Evolutionary conservation across 2,113 vertebrate species (phyloP).

Genomic region (Urocolius indicus): DNA sequence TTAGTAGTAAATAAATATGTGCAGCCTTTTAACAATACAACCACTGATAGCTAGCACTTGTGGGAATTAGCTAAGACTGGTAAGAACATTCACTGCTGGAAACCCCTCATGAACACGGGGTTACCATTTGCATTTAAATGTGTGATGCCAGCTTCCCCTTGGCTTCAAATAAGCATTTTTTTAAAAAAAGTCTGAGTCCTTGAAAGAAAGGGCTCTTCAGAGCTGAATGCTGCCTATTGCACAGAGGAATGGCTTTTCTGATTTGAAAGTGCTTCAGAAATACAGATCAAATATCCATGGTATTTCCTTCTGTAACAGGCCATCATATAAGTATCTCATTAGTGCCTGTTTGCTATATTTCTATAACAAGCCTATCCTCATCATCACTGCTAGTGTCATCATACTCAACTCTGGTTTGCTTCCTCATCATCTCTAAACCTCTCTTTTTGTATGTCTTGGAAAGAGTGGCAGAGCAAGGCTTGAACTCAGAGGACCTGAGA

Average conservation of each 20-base stretch:
- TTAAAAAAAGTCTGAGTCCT: background rate
- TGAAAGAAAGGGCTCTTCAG: background rate
- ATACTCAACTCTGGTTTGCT: constrained; percentile 75
- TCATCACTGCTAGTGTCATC: constrained; percentile 82
- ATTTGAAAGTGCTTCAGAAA: background rate
- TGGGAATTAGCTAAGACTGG: background rate
- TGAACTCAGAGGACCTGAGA: background rate
- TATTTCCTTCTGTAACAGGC: background rate
- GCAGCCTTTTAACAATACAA: background rate
- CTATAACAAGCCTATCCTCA: constrained; percentile 82
- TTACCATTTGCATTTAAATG: background rate
- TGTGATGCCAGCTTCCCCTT: background rate
- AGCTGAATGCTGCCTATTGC: background rate
- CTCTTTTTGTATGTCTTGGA: constrained; percentile 64
- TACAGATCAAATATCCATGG: background rate
- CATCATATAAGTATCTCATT: background rate
- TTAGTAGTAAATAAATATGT: background rate
- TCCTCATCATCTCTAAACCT: constrained; percentile 78
- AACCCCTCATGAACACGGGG: background rate
- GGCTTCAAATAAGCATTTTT: background rate
- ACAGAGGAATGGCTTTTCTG: constrained; percentile 47
- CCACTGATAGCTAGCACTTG: background rate
- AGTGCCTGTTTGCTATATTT: constrained; percentile 61
- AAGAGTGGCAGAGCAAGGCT: background rate
- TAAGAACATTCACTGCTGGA: background rate